Conservation (phyloP, 2,888 invertebrate species). For the Idaea straminata region DNA sequence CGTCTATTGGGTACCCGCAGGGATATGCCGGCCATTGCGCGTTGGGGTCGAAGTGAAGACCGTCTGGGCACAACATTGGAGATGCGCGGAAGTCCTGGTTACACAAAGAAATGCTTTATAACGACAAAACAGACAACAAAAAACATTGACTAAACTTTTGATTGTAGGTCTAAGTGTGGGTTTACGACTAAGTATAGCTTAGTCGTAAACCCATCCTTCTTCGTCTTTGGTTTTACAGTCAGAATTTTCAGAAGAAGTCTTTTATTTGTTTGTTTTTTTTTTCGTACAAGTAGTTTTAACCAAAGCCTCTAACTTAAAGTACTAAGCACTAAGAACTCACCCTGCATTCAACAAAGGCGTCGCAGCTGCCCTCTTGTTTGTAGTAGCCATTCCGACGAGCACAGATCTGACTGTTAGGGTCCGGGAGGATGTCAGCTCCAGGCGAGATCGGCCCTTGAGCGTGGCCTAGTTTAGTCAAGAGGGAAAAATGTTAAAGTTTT, state of each 20-base stretch:
- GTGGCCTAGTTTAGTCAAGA: conserved; percentile 13
- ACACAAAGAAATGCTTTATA: background rate
- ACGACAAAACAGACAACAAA: too few relatives aligned
- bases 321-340: conserved; percentile 43
- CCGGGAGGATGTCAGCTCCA: background rate
- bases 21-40: conserved; percentile 83
- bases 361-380: conserved; percentile 82
- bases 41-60: conserved; percentile 86
- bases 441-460: conserved; percentile 7
- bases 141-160: too few relatives aligned
- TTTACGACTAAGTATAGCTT: too few relatives aligned
- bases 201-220: too few relatives aligned
- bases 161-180: too few relatives aligned
- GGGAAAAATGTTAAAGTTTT: background rate
- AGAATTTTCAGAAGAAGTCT: too few relatives aligned
- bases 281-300: too few relatives aligned
- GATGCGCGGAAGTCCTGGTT: conserved; percentile 79
- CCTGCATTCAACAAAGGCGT: conserved; percentile 84
- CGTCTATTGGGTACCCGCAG: conserved; percentile 90
- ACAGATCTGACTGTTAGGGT: conserved; percentile 40
- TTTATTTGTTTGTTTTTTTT: too few relatives aligned
- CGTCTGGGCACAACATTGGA: conserved; percentile 87
- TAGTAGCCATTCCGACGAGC: conserved; percentile 79
- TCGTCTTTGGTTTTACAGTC: too few relatives aligned
- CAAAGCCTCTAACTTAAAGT: too few relatives aligned